Base-by-base conservation (phyloP, 1,140 invertebrate genomes). In the Trachymyrmex cornetzi region DNA sequence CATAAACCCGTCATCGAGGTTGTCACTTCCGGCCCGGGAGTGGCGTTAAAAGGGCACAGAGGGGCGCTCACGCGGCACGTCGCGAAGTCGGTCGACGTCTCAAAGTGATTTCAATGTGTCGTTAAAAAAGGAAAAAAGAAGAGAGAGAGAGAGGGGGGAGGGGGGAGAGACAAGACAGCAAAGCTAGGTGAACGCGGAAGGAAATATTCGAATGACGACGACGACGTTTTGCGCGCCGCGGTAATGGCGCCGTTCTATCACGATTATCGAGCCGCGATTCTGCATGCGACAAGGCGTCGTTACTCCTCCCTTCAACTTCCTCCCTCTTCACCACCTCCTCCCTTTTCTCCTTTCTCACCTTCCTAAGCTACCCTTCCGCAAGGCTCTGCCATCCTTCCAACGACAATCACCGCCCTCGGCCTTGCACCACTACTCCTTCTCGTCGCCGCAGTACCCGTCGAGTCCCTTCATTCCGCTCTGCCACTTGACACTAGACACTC, bases 401-500 rank as follows among this genome's bases (percentile, higher is more conserved):
- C 69, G 80, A 84, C 80, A 84, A 84, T 84, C 80, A 59, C 75
- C 77, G 55, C 53, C 53, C 48, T 50, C 85, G 63, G 71, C 61
- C 69, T 64, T 34, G 44, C 53, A 19, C 57, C 22, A 48, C 24
- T 14, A 34, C 30, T 59, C 6, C 12, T 24, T 24, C 53, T 22
- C 53, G 30, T 16, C 34, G 27, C 7, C 30, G 77, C 48, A 38
- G 22, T 48, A 22, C 30, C 22, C 74, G n/a, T 16, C 61, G 61
- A 79, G 53, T 86, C 53, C 77, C 85, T 81, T 67, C 85, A 61
- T 81, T 81, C 59, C 80, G 64, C 80, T 75, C 74, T 85, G 27
- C 88, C 91, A 91, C 91, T 92, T 84, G 89, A 91, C 88, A 90
- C 90, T 92, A 92, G 91, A 92, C 89, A 91, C 89, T 87, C 88